A percentile compares a stretch with the other conserved stretches of the same genome.
These are phyloP conservation scores for Drosophila lutescens DNA, from an alignment of 2,888 invertebrate genomes.

Conservation along the genomic window DNA sequence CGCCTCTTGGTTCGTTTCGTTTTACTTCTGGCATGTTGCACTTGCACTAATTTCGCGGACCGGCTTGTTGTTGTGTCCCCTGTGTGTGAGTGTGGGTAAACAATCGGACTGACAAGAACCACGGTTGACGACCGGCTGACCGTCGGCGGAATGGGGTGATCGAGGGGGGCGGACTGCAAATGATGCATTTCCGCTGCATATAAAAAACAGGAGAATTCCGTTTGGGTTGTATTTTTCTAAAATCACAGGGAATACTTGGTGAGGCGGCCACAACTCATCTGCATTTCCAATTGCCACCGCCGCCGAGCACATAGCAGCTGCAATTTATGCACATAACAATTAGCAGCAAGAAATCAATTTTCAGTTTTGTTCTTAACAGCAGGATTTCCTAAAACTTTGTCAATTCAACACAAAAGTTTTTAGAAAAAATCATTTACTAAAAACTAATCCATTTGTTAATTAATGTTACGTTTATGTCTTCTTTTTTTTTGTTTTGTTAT, in stretches of 20 bases:
- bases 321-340: conserved; percentile 77
- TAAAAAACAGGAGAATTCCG: conserved; percentile 36
- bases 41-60: conserved; percentile 67
- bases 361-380: conserved; percentile 19
- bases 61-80: conserved; percentile 7
- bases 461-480: too few species aligned
- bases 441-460: too few species aligned
- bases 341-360: conserved; percentile 59
- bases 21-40: conserved; percentile 59
- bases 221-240: conserved; percentile 25
- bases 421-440: too few species aligned
- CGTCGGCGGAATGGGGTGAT: conserved; percentile 2
- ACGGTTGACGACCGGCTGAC: conserved; percentile 11
- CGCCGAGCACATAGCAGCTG: conserved; percentile 56
- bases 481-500: too few species aligned
- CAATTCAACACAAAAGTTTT: not conserved
- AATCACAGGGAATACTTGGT: conserved; percentile 37
- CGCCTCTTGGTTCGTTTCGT: conserved; percentile 56
- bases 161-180: conserved; percentile 54
- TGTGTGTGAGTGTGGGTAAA: conserved; percentile 64
- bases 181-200: conserved; percentile 72
- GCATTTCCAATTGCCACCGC: conserved; percentile 71
- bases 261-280: conserved; percentile 59
- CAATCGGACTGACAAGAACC: conserved; percentile 31
- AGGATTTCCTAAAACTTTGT: not conserved